These are phyloP conservation scores for Thecocarcelia acutangulata DNA, from an alignment of 2,888 invertebrate species.

Conservation along the genomic window DNA sequence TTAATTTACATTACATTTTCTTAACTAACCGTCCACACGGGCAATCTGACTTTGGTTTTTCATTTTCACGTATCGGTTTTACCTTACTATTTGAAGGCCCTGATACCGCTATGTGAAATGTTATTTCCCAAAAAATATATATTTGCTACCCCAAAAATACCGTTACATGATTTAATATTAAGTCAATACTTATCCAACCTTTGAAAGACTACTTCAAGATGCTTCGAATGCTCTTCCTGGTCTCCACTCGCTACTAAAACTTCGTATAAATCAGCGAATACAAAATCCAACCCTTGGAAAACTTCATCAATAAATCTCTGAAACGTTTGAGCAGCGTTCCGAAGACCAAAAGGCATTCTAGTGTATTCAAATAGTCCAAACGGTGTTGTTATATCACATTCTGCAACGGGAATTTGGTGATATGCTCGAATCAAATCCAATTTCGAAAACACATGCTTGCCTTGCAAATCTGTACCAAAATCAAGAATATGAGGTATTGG, in stretches of 20 bases:
- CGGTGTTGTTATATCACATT: constrained; percentile 8
- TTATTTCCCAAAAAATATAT: too few species aligned
- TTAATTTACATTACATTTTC: too few species aligned
- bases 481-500: constrained; percentile 36
- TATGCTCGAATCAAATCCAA: constrained; percentile 18
- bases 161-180: too few species aligned
- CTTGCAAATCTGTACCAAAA: background rate
- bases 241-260: background rate
- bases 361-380: constrained; percentile 22
- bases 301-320: constrained; percentile 3
- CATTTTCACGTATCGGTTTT: too few species aligned
- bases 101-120: too few species aligned
- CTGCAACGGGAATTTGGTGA: constrained; percentile 12
- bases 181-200: too few species aligned
- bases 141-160: too few species aligned
- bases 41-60: too few species aligned
- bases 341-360: background rate
- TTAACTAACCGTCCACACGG: too few species aligned
- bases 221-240: background rate
- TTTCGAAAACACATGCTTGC: constrained; percentile 24
- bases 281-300: background rate
- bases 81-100: too few species aligned
- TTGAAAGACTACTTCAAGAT: too few species aligned
- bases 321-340: background rate
- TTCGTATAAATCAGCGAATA: background rate